Base-by-base conservation (phyloP, 2,797 vertebrate species). In the Pangasius djambal region DNA sequence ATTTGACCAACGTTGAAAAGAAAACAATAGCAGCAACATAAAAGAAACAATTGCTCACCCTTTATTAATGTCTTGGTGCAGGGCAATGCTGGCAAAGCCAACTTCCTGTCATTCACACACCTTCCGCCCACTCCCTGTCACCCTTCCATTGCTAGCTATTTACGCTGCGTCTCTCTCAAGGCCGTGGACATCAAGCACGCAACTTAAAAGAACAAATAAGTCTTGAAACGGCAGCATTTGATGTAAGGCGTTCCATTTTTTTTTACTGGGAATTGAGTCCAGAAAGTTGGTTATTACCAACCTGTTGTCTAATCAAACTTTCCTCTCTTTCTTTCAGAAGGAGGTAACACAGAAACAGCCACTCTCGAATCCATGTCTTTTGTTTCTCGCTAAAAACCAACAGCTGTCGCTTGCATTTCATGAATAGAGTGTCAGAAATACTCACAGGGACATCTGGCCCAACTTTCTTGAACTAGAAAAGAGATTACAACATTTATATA, bases 401-500 rank as follows among this genome's bases (percentile, higher is more conserved):
- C 86, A 88, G 77, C 22, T 88, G 44, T 37, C n/a, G 52, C 81
- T 37, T 15, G 78, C 78, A 88, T 92, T 91, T 89, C 74, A 88
- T 89, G 52, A 89, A 52, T 89, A 87, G 67, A 52, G 25, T 86
- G 87, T 90, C 69, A 82, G n/a, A 88, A 87, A 50, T 69, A 70
- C 67, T 83, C 89, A 89, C 78, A 67, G 86, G 40, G 85, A 77
- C 79, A 89, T 86, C 87, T 52, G 63, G 48, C 13, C 69, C 69
- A 86, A 70, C 65, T 84, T 89, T 87, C 69, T 79, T 86, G 88
- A 92, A 90, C 87, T 88, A 90, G 72, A 57, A 83, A 85, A 88
- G 90, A 78, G 89, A 90, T 91, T 91, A 90, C 57, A 61, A 87
- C 48, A 87, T 90, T 90, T 88, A 88, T 88, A 85, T 91, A 87